Evolutionary conservation across 37 sponge, comb jelly and placozoan genomes (phyloP), one percentile per base, ranked within the genome.

Genomic region (Bolinopsis microptera): DNA sequence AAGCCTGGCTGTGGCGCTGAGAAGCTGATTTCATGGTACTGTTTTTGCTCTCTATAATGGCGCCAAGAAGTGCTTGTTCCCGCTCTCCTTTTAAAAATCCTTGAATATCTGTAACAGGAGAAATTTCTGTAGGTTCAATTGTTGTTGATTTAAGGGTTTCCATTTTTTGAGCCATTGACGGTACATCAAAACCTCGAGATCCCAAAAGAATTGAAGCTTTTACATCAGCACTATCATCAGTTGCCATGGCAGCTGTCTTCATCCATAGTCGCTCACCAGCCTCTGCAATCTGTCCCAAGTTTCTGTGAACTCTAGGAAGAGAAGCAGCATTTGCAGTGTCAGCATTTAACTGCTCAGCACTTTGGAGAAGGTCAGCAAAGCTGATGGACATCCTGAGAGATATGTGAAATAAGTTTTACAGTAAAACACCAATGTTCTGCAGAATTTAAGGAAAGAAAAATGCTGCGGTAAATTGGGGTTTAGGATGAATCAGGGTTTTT

Each of bases 141-240:
- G 95, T 97, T 38, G 96, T 95, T 0, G 99, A 95, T 92, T 97
- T 96, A 35, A 98, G 93, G 33, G 92, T 95, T 92, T 96, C 97
- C 76, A 98, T 82, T 68, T 95, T 95, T 48, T 98, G 97, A 5
- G 96, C 94, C 68, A 97, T 76, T 41, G 90, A 95, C 1, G 99
- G 97, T 26, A 97, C 94, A 92, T 98, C 97, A 94, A 98, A 96
- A 2, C 99, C 99, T 69, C 96, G 80, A 30, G 97, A 96, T 0
- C 99, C 97, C 35, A 98, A 93, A 1, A 98, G 94, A 83, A 98
- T 96, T 0, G 98, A 94, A 95, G 97, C 97, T 83, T 97, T 97
- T 5, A 95, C 97, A 93, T 97, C 97, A 40, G 94, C 93, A 30
- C 68, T 92, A 30, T 95, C 97, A 31, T 96, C 95, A 22, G 92